Conservation (phyloP, 1,140 invertebrate genomes). For the Pogonomyrmex barbatus region DNA sequence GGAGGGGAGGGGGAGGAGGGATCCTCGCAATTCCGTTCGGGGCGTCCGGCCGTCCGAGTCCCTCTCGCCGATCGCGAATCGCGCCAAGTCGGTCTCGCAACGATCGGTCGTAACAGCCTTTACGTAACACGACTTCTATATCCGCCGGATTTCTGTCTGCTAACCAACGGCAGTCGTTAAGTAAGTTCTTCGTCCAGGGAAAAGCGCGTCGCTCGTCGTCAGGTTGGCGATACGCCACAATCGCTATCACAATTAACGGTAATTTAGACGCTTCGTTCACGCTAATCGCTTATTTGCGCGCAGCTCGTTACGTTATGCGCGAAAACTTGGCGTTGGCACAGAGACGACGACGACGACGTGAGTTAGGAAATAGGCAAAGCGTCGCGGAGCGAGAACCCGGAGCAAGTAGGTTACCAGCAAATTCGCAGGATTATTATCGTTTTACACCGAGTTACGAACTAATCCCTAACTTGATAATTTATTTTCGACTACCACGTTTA, state of each 20-base stretch:
- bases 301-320: slow-evolving; percentile 13
- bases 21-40: slow-evolving; percentile 11
- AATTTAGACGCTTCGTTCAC: slow-evolving; percentile 35
- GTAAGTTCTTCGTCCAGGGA: slow-evolving; percentile 62
- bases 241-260: slow-evolving; percentile 33
- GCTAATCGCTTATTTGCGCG: slow-evolving; percentile 1
- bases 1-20: no score
- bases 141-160: slow-evolving; percentile 21
- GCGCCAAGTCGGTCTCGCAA: not conserved
- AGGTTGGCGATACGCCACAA: not conserved
- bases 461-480: slow-evolving; percentile 13
- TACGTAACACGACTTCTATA: not conserved
- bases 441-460: slow-evolving; percentile 6
- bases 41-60: not conserved
- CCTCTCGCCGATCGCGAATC: not conserved
- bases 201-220: slow-evolving; percentile 23
- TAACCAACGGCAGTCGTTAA: slow-evolving; percentile 10
- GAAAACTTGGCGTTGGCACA: not conserved
- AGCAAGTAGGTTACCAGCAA: slow-evolving; percentile 36
- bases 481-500: slow-evolving; percentile 29
- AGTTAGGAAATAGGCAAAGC: slow-evolving; percentile 22
- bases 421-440: slow-evolving; percentile 36
- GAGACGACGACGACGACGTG: slow-evolving; percentile 15
- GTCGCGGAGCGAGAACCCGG: not conserved
- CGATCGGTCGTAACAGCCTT: not conserved